Conservation (phyloP, 2,113 vertebrate genomes). For the Emberiza fucata region DNA sequence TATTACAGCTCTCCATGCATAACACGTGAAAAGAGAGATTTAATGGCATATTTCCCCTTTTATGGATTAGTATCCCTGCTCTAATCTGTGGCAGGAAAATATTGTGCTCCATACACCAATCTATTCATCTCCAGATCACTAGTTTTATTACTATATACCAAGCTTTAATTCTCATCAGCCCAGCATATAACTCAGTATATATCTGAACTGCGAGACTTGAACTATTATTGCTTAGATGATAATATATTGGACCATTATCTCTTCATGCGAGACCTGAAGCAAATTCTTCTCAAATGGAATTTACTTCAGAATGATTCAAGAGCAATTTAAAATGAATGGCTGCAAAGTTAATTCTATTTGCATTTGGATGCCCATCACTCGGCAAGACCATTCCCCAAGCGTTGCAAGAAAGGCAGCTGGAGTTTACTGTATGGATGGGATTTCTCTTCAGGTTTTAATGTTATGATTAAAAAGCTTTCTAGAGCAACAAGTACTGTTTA, state of each 20-base stretch:
- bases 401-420: constrained; percentile 53
- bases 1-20: neutral
- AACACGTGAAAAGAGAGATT: constrained; percentile 42
- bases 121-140: constrained; percentile 64
- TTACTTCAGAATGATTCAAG: constrained; percentile 74
- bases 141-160: constrained; percentile 67
- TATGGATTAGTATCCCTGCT: constrained; percentile 53
- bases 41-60: constrained; percentile 56
- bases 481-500: constrained; percentile 56
- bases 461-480: constrained; percentile 73
- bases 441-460: constrained; percentile 64
- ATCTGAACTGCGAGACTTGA: constrained; percentile 66
- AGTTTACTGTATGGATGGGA: constrained; percentile 67
- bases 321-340: constrained; percentile 78
- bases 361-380: constrained; percentile 74
- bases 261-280: constrained; percentile 67
- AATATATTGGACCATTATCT: constrained; percentile 77
- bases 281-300: constrained; percentile 75
- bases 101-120: constrained; percentile 57
- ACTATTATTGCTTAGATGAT: constrained; percentile 72
- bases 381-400: constrained; percentile 55
- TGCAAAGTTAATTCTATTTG: constrained; percentile 76
- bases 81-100: constrained; percentile 70
- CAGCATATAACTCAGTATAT: constrained; percentile 63
- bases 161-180: constrained; percentile 70